phyloP scores from a whole-genome alignment of 2,113 vertebrate genomes.

The Apistogramma diplotaenia region DNA sequence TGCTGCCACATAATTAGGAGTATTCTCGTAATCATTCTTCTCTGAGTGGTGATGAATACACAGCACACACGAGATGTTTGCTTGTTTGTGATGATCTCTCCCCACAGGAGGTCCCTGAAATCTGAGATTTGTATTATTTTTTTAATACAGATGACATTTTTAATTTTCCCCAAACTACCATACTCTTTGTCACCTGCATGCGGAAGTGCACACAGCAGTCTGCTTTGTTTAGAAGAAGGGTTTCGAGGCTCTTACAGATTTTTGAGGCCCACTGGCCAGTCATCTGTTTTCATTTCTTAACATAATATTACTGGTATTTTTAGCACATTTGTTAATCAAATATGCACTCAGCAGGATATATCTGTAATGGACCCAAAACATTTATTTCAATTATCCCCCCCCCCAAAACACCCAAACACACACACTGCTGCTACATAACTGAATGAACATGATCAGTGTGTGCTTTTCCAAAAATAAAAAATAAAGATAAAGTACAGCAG shows the following conservation, averaged over 20 bases:
- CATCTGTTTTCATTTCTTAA: neutral
- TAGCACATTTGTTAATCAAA: neutral
- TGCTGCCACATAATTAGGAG: neutral
- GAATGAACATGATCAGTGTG: neutral
- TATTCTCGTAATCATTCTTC: neutral
- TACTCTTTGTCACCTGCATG: too few relatives aligned
- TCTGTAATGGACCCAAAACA: too few relatives aligned
- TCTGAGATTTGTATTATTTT: neutral
- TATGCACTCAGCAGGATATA: neutral
- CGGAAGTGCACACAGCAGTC: neutral
- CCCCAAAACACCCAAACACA: too few relatives aligned
- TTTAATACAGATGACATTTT: neutral
- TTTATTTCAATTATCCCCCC: neutral
- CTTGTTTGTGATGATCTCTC: neutral
- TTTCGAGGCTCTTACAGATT: neutral
- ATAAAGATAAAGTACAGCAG: neutral
- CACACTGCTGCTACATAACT: too few relatives aligned
- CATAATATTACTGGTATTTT: neutral
- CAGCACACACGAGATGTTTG: neutral
- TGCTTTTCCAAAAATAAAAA: neutral
- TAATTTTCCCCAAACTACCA: neutral
- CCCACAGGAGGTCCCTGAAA: neutral
- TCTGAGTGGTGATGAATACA: neutral
- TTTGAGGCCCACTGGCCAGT: neutral
- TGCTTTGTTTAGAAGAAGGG: neutral